Conservation (phyloP, 2,888 invertebrate species). For the Alviniconcha strummeri region DNA sequence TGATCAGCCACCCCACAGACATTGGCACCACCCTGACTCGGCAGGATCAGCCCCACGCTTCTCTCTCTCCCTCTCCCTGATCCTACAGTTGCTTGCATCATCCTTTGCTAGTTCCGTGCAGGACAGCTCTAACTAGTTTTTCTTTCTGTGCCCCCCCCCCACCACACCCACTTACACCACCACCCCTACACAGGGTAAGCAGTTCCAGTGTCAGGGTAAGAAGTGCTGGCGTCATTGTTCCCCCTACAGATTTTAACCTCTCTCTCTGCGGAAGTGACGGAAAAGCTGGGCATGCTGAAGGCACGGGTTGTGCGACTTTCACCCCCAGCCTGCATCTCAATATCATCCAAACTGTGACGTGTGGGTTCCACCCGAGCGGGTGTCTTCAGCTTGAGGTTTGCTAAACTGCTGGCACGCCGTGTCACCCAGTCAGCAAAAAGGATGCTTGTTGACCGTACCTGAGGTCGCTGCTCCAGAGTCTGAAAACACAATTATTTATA, state of each 20-base stretch:
- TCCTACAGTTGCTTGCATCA: no score
- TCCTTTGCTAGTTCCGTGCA: no score
- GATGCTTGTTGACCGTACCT: slow-evolving; percentile 55
- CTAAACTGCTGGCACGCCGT: slow-evolving; percentile 59
- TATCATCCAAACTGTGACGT: slow-evolving; percentile 38
- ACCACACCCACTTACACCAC: no score
- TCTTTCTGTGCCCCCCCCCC: no score
- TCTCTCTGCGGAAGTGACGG: slow-evolving; percentile 19
- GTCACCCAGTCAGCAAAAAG: slow-evolving; percentile 61
- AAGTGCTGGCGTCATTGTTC: no score
- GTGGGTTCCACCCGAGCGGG: slow-evolving; percentile 50
- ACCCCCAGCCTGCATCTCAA: slow-evolving; percentile 44
- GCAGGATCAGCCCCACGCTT: no score
- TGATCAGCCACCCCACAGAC: no score
- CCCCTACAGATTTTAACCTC: no score
- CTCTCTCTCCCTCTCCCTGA: no score
- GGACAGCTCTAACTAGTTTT: no score
- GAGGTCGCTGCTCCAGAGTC: slow-evolving; percentile 63
- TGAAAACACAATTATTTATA: slow-evolving; percentile 35
- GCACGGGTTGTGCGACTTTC: slow-evolving; percentile 33
- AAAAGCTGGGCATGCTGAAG: slow-evolving; percentile 44
- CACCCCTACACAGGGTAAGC: slow-evolving; percentile 7
- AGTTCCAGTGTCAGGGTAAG: no score
- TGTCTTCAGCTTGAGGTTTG: slow-evolving; percentile 56
- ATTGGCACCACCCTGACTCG: no score